These are phyloP conservation scores for Montipora foliosa DNA, from an alignment of 64 coral and sea anemone species.

Conservation along the genomic window DNA sequence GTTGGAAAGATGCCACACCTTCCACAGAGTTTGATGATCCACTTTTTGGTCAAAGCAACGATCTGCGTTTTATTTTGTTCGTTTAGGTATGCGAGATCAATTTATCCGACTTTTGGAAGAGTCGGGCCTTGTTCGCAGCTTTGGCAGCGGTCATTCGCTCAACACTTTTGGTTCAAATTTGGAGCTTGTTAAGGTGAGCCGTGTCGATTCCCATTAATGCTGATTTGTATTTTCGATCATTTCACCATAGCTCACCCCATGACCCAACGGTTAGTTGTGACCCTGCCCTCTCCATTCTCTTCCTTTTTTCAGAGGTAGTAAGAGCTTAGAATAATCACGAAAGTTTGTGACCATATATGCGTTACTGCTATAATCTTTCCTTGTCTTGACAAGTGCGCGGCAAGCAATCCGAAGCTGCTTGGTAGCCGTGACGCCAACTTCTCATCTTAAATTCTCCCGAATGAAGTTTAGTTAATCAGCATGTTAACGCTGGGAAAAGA, in stretches of 20 bases:
- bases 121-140: constrained; percentile 58
- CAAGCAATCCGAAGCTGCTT: not conserved
- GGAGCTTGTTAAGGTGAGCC: constrained; percentile 77
- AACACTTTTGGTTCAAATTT: constrained; percentile 75
- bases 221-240: not conserved
- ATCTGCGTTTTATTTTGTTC: not conserved
- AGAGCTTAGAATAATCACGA: not conserved
- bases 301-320: not conserved
- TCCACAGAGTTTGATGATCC: no score
- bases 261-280: no score
- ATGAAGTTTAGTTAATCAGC: no score
- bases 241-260: not conserved
- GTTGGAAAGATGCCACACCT: no score
- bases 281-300: not conserved
- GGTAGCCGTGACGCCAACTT: no score
- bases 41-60: no score
- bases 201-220: not conserved
- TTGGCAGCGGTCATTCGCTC: constrained; percentile 37
- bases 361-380: no score
- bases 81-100: constrained; percentile 75
- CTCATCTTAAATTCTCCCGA: no score
- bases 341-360: not conserved
- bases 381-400: no score
- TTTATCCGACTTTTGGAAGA: constrained; percentile 68
- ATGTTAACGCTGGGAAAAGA: no score